Conservation (phyloP, 1,140 invertebrate species). For the Metopolophium dirhodum region DNA sequence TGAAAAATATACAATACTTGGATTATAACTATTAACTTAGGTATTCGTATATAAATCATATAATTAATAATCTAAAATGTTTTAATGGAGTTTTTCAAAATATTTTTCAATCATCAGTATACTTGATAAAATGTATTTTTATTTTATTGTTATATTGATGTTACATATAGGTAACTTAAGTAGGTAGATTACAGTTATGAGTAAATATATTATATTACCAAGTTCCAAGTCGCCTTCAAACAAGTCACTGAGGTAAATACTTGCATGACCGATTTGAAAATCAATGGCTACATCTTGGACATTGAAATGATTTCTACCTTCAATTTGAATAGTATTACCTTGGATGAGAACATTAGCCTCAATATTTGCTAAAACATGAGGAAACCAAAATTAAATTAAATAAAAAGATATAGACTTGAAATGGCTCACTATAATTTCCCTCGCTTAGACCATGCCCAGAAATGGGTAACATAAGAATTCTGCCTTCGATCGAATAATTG, state of each 20-base stretch:
- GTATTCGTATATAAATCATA: not conserved
- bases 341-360: conserved; percentile 68
- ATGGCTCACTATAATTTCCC: conserved; percentile 69
- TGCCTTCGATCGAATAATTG: conserved; percentile 68
- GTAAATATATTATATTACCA: conserved; percentile 57
- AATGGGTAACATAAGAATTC: conserved; percentile 71
- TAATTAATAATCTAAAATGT: not conserved
- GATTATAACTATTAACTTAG: not conserved
- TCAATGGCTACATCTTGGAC: conserved; percentile 67
- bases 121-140: not conserved
- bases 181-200: not conserved
- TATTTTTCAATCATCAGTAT: not conserved
- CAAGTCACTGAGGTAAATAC: conserved; percentile 60
- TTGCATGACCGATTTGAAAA: conserved; percentile 60
- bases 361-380: conserved; percentile 68
- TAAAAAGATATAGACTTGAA: conserved; percentile 26
- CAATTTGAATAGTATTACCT: conserved; percentile 66
- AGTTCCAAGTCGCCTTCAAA: conserved; percentile 61
- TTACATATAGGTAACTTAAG: not conserved
- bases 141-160: not conserved
- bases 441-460: conserved; percentile 66
- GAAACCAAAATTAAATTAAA: conserved; percentile 52
- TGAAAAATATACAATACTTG: not conserved
- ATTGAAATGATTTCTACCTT: conserved; percentile 66
- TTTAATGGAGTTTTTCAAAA: not conserved